Conservation (phyloP, 2,113 vertebrate species). For the Chrysemys picta region DNA sequence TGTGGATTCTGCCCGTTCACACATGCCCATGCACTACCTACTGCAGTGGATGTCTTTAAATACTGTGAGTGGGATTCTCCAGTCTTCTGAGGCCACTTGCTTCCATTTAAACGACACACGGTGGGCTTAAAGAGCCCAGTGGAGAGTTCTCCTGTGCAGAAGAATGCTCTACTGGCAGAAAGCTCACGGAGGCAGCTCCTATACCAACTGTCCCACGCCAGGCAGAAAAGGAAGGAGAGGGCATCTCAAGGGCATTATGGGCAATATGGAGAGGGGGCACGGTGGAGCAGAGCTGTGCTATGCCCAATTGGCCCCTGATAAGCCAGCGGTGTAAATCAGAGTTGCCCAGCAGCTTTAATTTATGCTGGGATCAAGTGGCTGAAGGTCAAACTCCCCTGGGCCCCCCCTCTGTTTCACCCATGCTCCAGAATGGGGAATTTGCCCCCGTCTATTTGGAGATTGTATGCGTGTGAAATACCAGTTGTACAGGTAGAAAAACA, state of each 20-base stretch:
- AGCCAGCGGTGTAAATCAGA: background rate
- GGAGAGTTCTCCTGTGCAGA: background rate
- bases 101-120: background rate
- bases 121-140: background rate
- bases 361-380: background rate
- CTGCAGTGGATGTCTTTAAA: background rate
- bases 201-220: background rate
- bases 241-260: background rate
- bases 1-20: background rate
- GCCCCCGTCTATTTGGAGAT: background rate
- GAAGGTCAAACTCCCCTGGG: background rate
- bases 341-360: background rate
- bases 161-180: background rate
- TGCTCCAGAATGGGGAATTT: background rate
- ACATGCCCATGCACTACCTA: background rate
- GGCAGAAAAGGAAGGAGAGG: background rate
- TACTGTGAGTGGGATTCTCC: background rate
- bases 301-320: background rate
- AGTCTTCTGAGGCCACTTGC: background rate
- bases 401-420: background rate
- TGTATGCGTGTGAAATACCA: fast-evolving
- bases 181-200: background rate
- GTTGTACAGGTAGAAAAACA: background rate
- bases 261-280: background rate
- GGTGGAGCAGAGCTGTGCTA: fast-evolving